These are phyloP conservation scores for Samia ricini DNA, from an alignment of 1,140 invertebrate genomes.

Conservation along the genomic window DNA sequence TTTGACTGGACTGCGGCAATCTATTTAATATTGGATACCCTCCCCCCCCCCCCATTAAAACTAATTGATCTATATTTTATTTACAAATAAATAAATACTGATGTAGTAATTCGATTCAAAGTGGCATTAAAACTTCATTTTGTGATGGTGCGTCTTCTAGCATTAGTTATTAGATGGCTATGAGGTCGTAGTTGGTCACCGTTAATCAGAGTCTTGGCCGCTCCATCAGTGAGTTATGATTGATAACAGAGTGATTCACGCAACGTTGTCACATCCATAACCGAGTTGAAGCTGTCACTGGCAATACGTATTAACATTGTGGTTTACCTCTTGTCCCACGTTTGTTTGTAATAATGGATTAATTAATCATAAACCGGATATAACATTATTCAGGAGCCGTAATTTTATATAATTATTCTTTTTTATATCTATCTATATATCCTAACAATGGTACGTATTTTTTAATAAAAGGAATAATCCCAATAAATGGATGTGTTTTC, in stretches of 20 bases:
- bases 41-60: too few relatives aligned
- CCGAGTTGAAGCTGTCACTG: slow-evolving; percentile 32
- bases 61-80: too few relatives aligned
- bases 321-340: neutral
- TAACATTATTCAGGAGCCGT: too few relatives aligned
- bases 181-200: slow-evolving; percentile 13
- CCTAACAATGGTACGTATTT: too few relatives aligned
- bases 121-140: neutral
- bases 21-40: too few relatives aligned
- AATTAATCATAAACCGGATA: too few relatives aligned
- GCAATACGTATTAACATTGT: slow-evolving; percentile 33
- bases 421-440: too few relatives aligned
- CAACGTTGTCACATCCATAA: slow-evolving; percentile 46
- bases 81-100: neutral
- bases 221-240: slow-evolving; percentile 68
- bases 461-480: too few relatives aligned
- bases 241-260: slow-evolving; percentile 53
- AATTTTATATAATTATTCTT: too few relatives aligned
- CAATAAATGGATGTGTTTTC: too few relatives aligned
- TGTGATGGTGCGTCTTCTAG: neutral
- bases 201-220: slow-evolving; percentile 44
- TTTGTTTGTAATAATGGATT: neutral
- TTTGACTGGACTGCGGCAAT: too few relatives aligned
- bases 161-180: slow-evolving; percentile 16
- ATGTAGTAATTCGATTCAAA: neutral